Percentiles rank a stretch among this genome's conserved stretches.
phyloP scores from a whole-genome alignment of 1,140 invertebrate species.

The Bombus consobrinus region DNA sequence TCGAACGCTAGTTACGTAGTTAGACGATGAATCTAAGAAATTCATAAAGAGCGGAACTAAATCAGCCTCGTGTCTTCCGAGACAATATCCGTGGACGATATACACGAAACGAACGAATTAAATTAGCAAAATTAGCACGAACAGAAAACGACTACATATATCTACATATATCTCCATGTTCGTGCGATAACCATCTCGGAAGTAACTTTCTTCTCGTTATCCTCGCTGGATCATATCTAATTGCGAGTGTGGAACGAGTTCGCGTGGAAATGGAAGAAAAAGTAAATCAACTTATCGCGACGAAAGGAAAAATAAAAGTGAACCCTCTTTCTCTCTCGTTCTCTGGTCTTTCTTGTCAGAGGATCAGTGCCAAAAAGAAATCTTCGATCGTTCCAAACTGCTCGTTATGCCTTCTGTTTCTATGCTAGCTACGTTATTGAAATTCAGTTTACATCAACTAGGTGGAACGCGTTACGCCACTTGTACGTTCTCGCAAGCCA shows the following conservation, averaged over 20 bases:
- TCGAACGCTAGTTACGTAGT: neutral
- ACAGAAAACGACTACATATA: neutral
- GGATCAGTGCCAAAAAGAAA: neutral
- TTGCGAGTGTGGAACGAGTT: neutral
- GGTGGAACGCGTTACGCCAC: conserved; percentile 37
- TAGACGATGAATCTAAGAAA: neutral
- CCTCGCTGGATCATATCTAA: neutral
- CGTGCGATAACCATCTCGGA: neutral
- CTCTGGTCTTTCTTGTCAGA: neutral
- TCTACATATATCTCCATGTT: neutral
- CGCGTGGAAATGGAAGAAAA: neutral
- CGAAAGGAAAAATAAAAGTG: neutral
- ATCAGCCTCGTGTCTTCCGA: too few species aligned
- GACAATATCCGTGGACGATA: neutral
- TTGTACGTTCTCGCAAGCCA: neutral
- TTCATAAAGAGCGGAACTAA: neutral
- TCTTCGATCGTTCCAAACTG: neutral
- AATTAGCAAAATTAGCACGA: conserved; percentile 12
- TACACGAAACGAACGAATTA: conserved; percentile 3
- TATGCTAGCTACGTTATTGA: conserved; percentile 26
- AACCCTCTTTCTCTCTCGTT: neutral
- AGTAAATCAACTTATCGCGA: neutral
- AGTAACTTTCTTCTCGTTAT: conserved; percentile 11
- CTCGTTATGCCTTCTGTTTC: neutral
- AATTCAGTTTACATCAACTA: conserved; percentile 49